A percentile compares a stretch with the other conserved stretches of the same genome.
Conservation (phyloP, 2,113 vertebrate species). For the Lepus europaeus region DNA sequence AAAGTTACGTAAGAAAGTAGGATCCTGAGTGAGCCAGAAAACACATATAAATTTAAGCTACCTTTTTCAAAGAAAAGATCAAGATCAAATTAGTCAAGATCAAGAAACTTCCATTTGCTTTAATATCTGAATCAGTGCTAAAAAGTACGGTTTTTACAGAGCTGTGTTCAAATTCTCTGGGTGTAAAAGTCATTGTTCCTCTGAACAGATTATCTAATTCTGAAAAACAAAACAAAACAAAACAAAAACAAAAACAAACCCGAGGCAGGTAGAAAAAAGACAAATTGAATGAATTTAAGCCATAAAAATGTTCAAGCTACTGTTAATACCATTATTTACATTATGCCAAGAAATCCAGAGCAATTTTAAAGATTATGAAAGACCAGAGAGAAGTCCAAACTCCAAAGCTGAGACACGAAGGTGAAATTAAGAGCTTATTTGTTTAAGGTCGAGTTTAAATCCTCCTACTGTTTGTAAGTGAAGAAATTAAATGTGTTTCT, state of each 20-base stretch:
- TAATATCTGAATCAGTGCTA: neutral
- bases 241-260: neutral
- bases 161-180: neutral
- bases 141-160: conserved; percentile 9
- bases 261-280: conserved; percentile 2
- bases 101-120: neutral
- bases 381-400: conserved; percentile 13
- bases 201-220: neutral
- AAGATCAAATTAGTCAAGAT: conserved; percentile 50
- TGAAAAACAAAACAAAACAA: conserved; percentile 17
- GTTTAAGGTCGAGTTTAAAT: conserved; percentile 26
- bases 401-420: conserved; percentile 15
- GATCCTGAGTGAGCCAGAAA: conserved; percentile 1
- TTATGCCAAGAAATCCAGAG: conserved; percentile 50
- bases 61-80: conserved; percentile 42
- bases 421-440: conserved; percentile 37
- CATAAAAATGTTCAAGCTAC: conserved; percentile 21
- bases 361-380: conserved; percentile 39
- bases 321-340: conserved; percentile 54
- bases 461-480: conserved; percentile 27
- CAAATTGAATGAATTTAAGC: conserved; percentile 42
- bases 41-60: neutral
- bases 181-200: conserved; percentile 32
- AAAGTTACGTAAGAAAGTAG: neutral
- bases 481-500: conserved; percentile 42